Evolutionary conservation across 64 coral and sea anemone genomes (phyloP).

Genomic region (Montipora sp.): DNA sequence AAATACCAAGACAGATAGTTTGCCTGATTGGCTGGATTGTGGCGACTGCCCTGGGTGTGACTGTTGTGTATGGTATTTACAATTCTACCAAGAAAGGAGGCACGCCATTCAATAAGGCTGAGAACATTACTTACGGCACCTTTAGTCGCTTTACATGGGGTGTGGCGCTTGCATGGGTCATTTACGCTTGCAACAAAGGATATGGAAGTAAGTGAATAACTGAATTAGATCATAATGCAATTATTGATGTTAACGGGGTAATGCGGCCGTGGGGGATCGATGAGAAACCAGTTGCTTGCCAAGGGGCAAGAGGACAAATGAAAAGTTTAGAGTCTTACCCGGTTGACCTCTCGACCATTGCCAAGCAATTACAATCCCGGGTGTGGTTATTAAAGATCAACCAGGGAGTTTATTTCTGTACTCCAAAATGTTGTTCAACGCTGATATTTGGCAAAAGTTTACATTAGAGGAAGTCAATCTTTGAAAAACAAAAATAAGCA

Average conservation of each 20-base stretch:
- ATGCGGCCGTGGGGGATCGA: background rate
- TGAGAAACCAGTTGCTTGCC: too few species aligned
- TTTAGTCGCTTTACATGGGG: slow-evolving; percentile 78
- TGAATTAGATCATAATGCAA: background rate
- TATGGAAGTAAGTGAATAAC: slow-evolving; percentile 76
- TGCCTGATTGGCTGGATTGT: slow-evolving; percentile 59
- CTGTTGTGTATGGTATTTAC: slow-evolving; percentile 76
- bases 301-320: too few species aligned
- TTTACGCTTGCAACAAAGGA: slow-evolving; percentile 81
- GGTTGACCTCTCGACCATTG: too few species aligned
- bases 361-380: too few species aligned
- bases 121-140: slow-evolving; percentile 79
- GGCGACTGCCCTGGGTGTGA: slow-evolving; percentile 33
- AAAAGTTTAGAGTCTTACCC: too few species aligned
- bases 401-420: too few species aligned
- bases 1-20: slow-evolving; percentile 12
- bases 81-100: slow-evolving; percentile 47
- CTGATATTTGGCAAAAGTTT: too few species aligned
- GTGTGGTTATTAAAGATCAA: too few species aligned
- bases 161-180: slow-evolving; percentile 84
- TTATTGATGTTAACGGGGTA: background rate
- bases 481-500: too few species aligned
- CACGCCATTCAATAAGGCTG: slow-evolving; percentile 56
- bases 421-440: too few species aligned
- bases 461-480: too few species aligned